Percentiles rank a stretch among this genome's conserved stretches.
Conservation (phyloP, 2,113 vertebrate genomes). For the Callipepla squamata region DNA sequence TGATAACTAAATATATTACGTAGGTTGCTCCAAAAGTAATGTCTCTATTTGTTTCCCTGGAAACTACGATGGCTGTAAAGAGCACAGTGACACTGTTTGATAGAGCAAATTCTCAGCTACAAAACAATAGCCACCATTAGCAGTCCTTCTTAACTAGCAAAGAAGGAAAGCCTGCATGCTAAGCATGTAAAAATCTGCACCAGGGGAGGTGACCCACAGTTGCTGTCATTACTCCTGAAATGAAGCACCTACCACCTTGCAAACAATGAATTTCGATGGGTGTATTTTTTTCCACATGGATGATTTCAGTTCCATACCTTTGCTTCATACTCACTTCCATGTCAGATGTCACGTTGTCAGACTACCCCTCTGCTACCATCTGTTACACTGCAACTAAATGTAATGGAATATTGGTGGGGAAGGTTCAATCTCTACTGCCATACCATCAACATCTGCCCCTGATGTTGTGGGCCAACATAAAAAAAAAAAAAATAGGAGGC, state of each 20-base stretch:
- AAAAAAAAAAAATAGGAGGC: no score
- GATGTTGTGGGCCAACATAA: not conserved
- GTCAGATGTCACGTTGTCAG: not conserved
- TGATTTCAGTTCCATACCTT: not conserved
- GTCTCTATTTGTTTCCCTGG: not conserved
- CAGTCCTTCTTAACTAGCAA: not conserved
- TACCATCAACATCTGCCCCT: not conserved
- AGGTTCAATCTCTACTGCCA: not conserved
- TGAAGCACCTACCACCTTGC: not conserved
- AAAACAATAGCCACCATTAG: not conserved
- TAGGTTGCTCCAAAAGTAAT: not conserved
- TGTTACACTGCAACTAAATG: not conserved
- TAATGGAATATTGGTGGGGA: not conserved
- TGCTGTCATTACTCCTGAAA: not conserved
- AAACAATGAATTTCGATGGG: not conserved
- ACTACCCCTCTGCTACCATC: not conserved
- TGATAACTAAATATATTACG: not conserved
- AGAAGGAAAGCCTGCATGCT: not conserved
- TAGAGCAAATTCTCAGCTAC: not conserved
- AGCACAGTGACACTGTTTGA: not conserved
- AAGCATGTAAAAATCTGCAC: not conserved
- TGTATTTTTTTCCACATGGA: not conserved
- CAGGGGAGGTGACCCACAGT: no score
- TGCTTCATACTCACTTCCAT: not conserved
- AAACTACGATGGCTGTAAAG: not conserved